Evolutionary conservation across 92 coral and sea anemone genomes (phyloP).

Genomic region (Porites cylindrica): DNA sequence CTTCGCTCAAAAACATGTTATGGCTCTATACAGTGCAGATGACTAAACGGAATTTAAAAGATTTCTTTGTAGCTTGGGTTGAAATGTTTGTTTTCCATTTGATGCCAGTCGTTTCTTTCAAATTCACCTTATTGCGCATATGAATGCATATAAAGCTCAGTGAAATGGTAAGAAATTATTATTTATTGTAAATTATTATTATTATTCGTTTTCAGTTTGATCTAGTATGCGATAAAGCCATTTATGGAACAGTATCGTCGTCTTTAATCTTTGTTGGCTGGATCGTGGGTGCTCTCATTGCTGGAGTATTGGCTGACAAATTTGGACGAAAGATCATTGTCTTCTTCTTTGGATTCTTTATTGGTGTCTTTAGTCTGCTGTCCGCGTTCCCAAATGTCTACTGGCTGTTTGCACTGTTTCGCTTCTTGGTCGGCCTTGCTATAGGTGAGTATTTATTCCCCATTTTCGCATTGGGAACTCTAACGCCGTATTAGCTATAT

Average conservation of each 20-base stretch:
- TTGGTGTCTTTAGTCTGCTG: slow-evolving; percentile 21
- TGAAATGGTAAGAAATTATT: no score
- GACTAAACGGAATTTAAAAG: no score
- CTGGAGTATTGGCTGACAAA: slow-evolving; percentile 58
- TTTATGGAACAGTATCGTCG: slow-evolving; percentile 47
- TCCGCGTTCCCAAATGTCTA: slow-evolving; percentile 53
- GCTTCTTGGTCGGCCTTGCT: slow-evolving; percentile 43
- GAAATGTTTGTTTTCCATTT: no score
- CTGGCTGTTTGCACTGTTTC: slow-evolving; percentile 62
- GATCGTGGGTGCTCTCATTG: slow-evolving; percentile 27
- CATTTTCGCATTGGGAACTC: no score
- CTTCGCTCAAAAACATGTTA: no score
- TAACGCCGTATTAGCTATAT: no score
- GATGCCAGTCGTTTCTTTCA: no score
- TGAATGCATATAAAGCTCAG: no score
- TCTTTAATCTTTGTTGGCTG: slow-evolving; percentile 54
- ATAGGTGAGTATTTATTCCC: slow-evolving; percentile 12
- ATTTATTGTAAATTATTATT: no score
- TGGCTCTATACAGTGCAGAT: no score
- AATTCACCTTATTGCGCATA: no score
- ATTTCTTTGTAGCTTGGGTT: no score
- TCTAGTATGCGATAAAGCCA: slow-evolving; percentile 64
- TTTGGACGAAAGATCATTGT: slow-evolving; percentile 55
- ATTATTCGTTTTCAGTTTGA: slow-evolving; percentile 46
- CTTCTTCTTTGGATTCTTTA: slow-evolving; percentile 21